phyloP scores from a whole-genome alignment of 2,888 invertebrate genomes.

The Cartodere bifasciata region DNA sequence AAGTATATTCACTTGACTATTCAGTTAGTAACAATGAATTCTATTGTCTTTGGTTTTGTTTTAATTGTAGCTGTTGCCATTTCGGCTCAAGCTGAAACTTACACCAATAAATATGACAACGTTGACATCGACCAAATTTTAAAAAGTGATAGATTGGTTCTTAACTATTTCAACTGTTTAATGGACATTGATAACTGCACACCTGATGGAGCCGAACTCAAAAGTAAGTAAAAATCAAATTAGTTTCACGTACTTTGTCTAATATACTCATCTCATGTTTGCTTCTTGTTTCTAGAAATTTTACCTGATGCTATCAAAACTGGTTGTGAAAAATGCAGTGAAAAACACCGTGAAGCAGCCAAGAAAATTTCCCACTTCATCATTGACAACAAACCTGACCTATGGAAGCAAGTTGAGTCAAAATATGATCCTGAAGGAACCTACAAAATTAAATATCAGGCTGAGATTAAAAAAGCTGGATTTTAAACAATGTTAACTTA shows the following conservation, averaged over 20 bases:
- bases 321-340: constrained; percentile 51
- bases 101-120: constrained; percentile 47
- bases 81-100: too few relatives aligned
- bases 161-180: constrained; percentile 50
- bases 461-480: constrained; percentile 35
- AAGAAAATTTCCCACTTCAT: constrained; percentile 49
- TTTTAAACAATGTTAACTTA: constrained; percentile 6
- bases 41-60: too few relatives aligned
- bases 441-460: constrained; percentile 49
- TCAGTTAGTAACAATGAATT: too few relatives aligned
- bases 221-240: constrained; percentile 34
- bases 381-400: constrained; percentile 44
- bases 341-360: constrained; percentile 45
- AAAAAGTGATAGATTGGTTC: constrained; percentile 45
- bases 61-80: too few relatives aligned
- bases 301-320: constrained; percentile 55
- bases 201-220: constrained; percentile 44
- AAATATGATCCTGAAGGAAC: constrained; percentile 54
- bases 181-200: constrained; percentile 47
- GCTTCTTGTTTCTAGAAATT: constrained; percentile 35
- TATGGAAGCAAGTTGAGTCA: constrained; percentile 47
- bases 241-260: too few relatives aligned
- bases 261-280: too few relatives aligned
- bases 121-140: constrained; percentile 52
- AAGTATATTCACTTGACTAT: too few relatives aligned